These are phyloP conservation scores for Anguilla rostrata DNA, from an alignment of 2,113 vertebrate genomes.

Conservation along the genomic window DNA sequence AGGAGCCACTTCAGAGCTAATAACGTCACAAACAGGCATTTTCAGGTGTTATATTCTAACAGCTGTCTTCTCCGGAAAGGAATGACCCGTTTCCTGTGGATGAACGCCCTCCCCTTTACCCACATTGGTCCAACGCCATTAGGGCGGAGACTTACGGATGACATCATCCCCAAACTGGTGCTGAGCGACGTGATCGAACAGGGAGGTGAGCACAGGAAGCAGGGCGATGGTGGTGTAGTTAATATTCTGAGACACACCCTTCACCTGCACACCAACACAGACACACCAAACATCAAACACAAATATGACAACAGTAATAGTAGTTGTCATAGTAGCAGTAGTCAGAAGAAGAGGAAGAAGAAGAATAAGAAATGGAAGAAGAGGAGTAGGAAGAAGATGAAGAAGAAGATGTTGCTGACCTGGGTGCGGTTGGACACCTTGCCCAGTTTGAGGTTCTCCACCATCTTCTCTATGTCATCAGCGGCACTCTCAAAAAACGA, in stretches of 20 bases:
- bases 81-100: background rate
- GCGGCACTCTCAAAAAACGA: slow-evolving; percentile 91
- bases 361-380: background rate
- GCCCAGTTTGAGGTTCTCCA: slow-evolving; percentile 88
- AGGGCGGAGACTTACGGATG: slow-evolving; percentile 71
- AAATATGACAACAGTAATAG: no score
- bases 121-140: background rate
- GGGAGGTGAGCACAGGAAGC: slow-evolving; percentile 87
- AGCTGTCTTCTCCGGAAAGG: no score
- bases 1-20: background rate
- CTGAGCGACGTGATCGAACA: slow-evolving; percentile 92
- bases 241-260: slow-evolving; percentile 91
- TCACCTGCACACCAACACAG: slow-evolving; percentile 69
- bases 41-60: no score
- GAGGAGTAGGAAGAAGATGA: background rate
- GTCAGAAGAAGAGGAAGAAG: background rate
- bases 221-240: slow-evolving; percentile 92
- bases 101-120: background rate
- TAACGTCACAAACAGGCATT: no score
- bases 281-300: background rate
- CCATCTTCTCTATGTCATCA: slow-evolving; percentile 94
- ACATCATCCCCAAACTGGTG: slow-evolving; percentile 93
- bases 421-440: slow-evolving; percentile 87
- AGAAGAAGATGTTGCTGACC: slow-evolving; percentile 41
- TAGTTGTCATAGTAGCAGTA: no score